Conservation (phyloP, 2,888 invertebrate genomes). For the Polyommatus icarus region DNA sequence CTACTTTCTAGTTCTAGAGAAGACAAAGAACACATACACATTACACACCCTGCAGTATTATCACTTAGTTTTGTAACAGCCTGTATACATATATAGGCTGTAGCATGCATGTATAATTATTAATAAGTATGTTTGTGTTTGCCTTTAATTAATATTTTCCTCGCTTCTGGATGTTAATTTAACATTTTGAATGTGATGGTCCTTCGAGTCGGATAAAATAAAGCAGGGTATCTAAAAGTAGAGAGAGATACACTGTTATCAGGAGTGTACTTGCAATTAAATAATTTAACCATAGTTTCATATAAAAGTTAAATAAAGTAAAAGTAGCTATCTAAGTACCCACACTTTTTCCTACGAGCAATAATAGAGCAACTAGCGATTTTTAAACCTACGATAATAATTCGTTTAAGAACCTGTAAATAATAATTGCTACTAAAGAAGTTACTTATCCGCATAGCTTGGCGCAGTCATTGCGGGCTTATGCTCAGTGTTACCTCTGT, state of each 20-base stretch:
- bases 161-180: background rate
- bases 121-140: too few species aligned
- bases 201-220: background rate
- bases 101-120: too few species aligned
- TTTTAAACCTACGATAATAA: background rate
- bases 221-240: background rate
- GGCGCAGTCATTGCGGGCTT: constrained; percentile 56
- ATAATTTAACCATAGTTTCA: background rate
- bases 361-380: background rate
- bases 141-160: background rate
- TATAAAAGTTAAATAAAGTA: background rate
- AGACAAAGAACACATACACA: too few species aligned
- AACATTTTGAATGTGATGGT: background rate
- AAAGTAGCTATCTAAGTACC: background rate
- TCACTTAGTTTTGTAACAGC: too few species aligned
- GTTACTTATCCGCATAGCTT: constrained; percentile 64
- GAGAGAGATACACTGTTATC: background rate
- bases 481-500: constrained; percentile 49
- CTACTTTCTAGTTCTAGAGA: too few species aligned
- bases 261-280: too few species aligned
- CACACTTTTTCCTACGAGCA: background rate
- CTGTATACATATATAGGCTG: too few species aligned
- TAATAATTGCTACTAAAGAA: constrained; percentile 17
- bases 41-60: too few species aligned
- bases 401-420: background rate